These are phyloP conservation scores for Tamandua tetradactyla DNA, from an alignment of 2,797 vertebrate genomes.

Conservation along the genomic window DNA sequence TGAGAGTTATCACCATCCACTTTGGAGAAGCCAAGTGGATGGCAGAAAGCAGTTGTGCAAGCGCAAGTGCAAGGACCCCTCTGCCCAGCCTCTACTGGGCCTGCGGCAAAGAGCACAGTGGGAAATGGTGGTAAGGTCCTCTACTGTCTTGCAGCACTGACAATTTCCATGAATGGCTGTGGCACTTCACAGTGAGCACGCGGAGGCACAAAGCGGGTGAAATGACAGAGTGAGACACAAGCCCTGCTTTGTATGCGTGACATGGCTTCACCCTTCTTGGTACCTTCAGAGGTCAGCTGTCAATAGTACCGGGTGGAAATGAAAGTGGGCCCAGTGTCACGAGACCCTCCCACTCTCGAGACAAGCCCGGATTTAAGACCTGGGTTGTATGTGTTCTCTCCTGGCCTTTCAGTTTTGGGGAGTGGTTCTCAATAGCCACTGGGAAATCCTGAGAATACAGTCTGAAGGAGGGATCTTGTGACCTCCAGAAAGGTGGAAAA, in stretches of 20 bases:
- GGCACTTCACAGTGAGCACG: background rate
- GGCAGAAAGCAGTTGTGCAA: background rate
- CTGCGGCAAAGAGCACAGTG: too few species aligned
- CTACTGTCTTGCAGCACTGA: too few species aligned
- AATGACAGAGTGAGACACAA: background rate
- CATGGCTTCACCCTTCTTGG: background rate
- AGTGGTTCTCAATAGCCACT: background rate
- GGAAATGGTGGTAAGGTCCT: background rate
- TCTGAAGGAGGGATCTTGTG: background rate
- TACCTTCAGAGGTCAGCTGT: background rate
- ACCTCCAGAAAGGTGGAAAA: background rate
- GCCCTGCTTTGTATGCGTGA: background rate
- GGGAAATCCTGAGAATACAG: background rate
- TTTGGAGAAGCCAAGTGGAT: background rate
- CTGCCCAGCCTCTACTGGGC: too few species aligned
- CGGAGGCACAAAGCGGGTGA: background rate
- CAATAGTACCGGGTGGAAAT: fast-evolving
- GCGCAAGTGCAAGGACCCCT: too few species aligned
- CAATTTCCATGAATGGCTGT: background rate
- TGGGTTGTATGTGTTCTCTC: background rate
- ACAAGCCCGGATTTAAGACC: background rate
- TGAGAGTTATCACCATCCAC: background rate
- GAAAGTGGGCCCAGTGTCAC: fast-evolving
- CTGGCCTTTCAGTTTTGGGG: too few species aligned
- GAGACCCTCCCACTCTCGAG: background rate